Evolutionary conservation across 2,113 vertebrate genomes (phyloP), one percentile per base, ranked within the genome.

Genomic region (Riparia riparia): DNA sequence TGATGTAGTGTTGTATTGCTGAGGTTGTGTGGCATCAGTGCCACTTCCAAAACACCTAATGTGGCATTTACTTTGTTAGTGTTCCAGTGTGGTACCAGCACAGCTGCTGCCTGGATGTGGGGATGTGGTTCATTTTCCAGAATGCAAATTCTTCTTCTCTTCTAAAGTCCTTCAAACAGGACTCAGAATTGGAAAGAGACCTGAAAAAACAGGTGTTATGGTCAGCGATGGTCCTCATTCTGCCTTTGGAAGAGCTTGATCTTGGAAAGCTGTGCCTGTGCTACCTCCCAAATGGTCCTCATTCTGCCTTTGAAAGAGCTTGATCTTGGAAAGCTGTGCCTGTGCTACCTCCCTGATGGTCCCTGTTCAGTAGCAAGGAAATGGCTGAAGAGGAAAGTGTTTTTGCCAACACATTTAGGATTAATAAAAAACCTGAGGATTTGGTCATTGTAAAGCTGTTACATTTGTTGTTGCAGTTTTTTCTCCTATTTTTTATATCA

Each of bases 281-380:
- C 26, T 45, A 3, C 51, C 9, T 45, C 12, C 14, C 29, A 34
- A 74, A 44, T 7, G 14, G 8, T 20, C 7, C 32, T 92, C 1
- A 14, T 80, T 73, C 29, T 83, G 28, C 11, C 8, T 88, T 80
- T 65, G 58, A 9, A 91, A 61, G 22, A 66, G 50, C 29, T 28
- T 73, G 24, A 16, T 81, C 76, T 81, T 84, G 39, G 34, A 80
- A 77, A 69, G 9, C 25, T 45, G 22, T 37, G 15, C 10, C n/a
- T 0, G 0, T 77, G 10, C 26, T 45, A 3, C 51, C 8, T 45
- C 12, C 13, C 29, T 32, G 71, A 44, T 7, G 3, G 17, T 65
- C 17, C 14, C 3, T 77, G n/a, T 12, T 78, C 9, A 50, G 20
- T 44, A 72, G 14, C 28, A 61, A 20, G 16, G n/a, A 32, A 77